Conservation (phyloP, 2,113 vertebrate genomes). For the Pseudorhombus dupliciocellatus region DNA sequence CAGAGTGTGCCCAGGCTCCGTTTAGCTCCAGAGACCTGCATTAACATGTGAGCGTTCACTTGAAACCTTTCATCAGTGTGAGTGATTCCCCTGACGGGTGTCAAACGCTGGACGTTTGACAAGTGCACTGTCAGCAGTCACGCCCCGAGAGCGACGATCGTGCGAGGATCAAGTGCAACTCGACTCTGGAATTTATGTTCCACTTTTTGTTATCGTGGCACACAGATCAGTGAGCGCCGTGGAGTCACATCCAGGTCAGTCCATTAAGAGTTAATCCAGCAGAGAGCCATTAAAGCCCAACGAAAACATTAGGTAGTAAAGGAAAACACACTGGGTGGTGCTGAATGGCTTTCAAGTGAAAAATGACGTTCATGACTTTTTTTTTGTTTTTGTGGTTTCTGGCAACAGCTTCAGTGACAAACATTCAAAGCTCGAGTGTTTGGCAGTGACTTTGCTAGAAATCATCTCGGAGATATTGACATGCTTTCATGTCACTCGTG, state of each 20-base stretch:
- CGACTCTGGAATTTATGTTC: background rate
- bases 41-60: slow-evolving; percentile 35
- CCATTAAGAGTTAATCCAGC: slow-evolving; percentile 17
- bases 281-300: slow-evolving; percentile 18
- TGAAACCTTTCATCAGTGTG: slow-evolving; percentile 30
- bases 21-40: slow-evolving; percentile 35
- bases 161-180: slow-evolving; percentile 4
- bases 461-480: slow-evolving; percentile 49
- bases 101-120: slow-evolving; percentile 23
- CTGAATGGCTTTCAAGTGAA: slow-evolving; percentile 51
- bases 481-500: slow-evolving; percentile 40
- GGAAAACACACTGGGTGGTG: slow-evolving; percentile 56
- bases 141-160: background rate
- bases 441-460: slow-evolving; percentile 43
- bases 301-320: slow-evolving; percentile 24
- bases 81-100: slow-evolving; percentile 32
- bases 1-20: slow-evolving; percentile 44
- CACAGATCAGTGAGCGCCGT: slow-evolving; percentile 6
- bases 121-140: slow-evolving; percentile 1
- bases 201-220: slow-evolving; percentile 1
- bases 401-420: slow-evolving; percentile 47
- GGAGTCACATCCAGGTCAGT: slow-evolving; percentile 3
- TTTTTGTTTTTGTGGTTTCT: slow-evolving; percentile 56
- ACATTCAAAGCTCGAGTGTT: slow-evolving; percentile 51
- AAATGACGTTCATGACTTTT: slow-evolving; percentile 52